phyloP scores from a whole-genome alignment of 2,888 invertebrate genomes.

The Dicyrtoma fusca region DNA sequence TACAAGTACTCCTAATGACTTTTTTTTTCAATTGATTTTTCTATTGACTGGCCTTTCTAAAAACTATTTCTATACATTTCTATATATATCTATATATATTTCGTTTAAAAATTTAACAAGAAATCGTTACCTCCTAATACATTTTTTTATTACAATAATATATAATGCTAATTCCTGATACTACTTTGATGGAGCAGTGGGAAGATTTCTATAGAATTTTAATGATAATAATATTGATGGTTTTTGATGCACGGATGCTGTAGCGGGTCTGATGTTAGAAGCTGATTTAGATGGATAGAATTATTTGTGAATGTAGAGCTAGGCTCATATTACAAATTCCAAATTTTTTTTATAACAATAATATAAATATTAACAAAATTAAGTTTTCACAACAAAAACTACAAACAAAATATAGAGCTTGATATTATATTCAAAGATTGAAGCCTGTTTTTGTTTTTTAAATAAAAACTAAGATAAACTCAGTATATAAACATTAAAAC shows the following conservation, averaged over 20 bases:
- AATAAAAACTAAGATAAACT: too few relatives aligned
- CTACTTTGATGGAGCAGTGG: neutral
- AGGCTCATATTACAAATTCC: constrained; percentile 13
- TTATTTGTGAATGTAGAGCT: constrained; percentile 33
- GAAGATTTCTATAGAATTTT: constrained; percentile 2
- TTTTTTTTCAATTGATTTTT: too few relatives aligned
- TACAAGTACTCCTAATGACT: too few relatives aligned
- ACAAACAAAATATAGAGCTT: neutral
- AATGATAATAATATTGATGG: constrained; percentile 26
- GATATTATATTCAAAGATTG: neutral
- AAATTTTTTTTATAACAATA: neutral
- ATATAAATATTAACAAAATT: too few relatives aligned
- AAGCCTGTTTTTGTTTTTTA: neutral
- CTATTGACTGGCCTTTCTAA: too few relatives aligned
- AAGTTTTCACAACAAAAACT: neutral
- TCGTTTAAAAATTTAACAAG: neutral
- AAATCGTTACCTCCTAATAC: neutral
- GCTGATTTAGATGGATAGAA: constrained; percentile 34
- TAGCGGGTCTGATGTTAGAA: constrained; percentile 27
- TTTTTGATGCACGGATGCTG: constrained; percentile 33
- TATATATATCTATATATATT: neutral
- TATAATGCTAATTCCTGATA: neutral
- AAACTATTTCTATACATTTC: too few relatives aligned
- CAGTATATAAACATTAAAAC: too few relatives aligned
- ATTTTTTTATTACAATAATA: too few relatives aligned